Percentiles rank a stretch among this genome's conserved stretches.
Conservation (phyloP, 2,113 vertebrate species). For the Alligator mississippiensis region DNA sequence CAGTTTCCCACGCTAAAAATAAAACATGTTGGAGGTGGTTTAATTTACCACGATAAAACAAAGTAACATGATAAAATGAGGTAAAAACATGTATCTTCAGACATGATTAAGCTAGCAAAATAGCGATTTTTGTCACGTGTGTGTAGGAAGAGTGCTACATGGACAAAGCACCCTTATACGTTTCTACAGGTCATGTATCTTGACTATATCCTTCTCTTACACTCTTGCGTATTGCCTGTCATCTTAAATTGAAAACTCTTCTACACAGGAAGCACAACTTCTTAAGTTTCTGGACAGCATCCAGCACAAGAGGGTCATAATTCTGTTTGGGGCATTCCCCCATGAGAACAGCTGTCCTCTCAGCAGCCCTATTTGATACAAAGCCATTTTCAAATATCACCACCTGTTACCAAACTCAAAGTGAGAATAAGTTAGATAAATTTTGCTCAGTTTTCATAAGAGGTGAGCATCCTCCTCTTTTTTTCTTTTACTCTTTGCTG, state of each 20-base stretch:
- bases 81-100: too few species aligned
- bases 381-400: neutral
- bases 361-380: neutral
- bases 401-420: neutral
- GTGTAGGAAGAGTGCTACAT: too few species aligned
- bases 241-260: neutral
- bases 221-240: neutral
- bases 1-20: too few species aligned
- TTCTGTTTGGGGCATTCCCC: neutral
- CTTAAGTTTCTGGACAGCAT: neutral
- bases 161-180: neutral
- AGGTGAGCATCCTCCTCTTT: neutral
- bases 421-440: neutral
- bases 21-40: too few species aligned
- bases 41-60: too few species aligned
- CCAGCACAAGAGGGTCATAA: neutral
- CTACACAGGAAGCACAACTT: neutral
- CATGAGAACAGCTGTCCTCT: neutral
- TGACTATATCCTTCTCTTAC: neutral
- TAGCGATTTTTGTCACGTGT: too few species aligned
- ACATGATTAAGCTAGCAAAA: too few species aligned
- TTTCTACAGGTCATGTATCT: neutral
- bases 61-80: too few species aligned
- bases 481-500: neutral
- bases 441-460: neutral